Conservation (phyloP, 2,113 vertebrate species). For the Pedionomus torquatus region DNA sequence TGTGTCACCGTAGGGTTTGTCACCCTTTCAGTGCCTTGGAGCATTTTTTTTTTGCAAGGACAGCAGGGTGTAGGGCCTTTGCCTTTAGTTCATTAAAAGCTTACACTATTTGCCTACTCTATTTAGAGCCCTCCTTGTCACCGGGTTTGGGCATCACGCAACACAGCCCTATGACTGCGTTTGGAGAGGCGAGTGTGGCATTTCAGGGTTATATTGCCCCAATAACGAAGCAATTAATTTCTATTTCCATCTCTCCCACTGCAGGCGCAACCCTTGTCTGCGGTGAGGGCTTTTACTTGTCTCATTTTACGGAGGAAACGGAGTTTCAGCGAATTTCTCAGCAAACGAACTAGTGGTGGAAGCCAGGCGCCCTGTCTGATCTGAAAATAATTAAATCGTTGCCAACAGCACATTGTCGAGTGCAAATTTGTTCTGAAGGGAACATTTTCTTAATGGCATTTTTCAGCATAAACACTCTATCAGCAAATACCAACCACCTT, state of each 20-base stretch:
- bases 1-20: not conserved
- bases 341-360: not conserved
- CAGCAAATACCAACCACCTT: not conserved
- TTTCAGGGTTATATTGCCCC: not conserved
- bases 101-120: not conserved
- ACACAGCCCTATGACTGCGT: not conserved
- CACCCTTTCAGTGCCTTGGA: accelerated
- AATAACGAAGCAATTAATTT: not conserved
- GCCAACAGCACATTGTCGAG: not conserved
- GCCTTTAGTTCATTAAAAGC: not conserved
- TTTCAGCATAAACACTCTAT: not conserved
- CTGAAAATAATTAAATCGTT: not conserved
- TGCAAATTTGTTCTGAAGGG: not conserved
- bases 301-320: not conserved
- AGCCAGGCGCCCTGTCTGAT: not conserved
- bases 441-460: not conserved
- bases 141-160: accelerated
- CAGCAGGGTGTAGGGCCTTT: not conserved
- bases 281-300: not conserved
- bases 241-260: not conserved
- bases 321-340: not conserved
- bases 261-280: not conserved
- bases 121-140: not conserved
- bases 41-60: not conserved
- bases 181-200: not conserved